Conservation (phyloP, 1,140 invertebrate species). For the Aphidius gifuensis region DNA sequence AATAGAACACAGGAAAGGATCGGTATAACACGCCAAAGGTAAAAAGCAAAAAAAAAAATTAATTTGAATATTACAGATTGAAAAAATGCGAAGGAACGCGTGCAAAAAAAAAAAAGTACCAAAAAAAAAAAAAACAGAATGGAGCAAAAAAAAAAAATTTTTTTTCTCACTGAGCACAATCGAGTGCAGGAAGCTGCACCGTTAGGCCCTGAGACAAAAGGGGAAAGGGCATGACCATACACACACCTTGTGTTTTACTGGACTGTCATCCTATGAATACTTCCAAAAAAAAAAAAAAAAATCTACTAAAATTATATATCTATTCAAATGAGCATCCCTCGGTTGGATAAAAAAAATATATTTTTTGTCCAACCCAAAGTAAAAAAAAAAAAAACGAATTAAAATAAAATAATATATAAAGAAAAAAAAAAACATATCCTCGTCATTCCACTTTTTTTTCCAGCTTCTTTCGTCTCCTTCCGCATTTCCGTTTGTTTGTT, state of each 20-base stretch:
- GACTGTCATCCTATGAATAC: not conserved
- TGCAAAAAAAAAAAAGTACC: slow-evolving; percentile 14
- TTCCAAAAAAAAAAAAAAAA: too few species aligned
- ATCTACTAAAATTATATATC: slow-evolving; percentile 28
- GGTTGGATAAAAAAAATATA: slow-evolving; percentile 1
- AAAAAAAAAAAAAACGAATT: slow-evolving; percentile 7
- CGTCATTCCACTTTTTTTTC: slow-evolving; percentile 22
- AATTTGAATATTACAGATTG: slow-evolving; percentile 30
- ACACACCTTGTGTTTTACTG: slow-evolving; percentile 16
- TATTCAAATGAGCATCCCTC: slow-evolving; percentile 45
- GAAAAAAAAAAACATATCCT: slow-evolving; percentile 10
- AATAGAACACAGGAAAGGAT: slow-evolving; percentile 22
- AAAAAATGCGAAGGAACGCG: slow-evolving; percentile 14
- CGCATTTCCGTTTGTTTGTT: slow-evolving; percentile 48
- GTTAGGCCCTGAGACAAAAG: slow-evolving; percentile 20
- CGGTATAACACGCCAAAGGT: not conserved
- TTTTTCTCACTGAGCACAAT: not conserved
- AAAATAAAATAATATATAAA: not conserved
- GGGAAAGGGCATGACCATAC: slow-evolving; percentile 15
- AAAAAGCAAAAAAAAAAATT: slow-evolving; percentile 20
- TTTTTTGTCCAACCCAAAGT: not conserved
- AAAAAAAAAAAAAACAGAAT: too few species aligned
- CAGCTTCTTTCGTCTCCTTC: slow-evolving; percentile 9
- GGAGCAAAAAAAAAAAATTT: slow-evolving; percentile 1
- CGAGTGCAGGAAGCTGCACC: slow-evolving; percentile 16